A percentile compares a stretch with the other conserved stretches of the same genome.
These are phyloP conservation scores for Hetaerina americana DNA, from an alignment of 1,140 invertebrate genomes.

Conservation along the genomic window DNA sequence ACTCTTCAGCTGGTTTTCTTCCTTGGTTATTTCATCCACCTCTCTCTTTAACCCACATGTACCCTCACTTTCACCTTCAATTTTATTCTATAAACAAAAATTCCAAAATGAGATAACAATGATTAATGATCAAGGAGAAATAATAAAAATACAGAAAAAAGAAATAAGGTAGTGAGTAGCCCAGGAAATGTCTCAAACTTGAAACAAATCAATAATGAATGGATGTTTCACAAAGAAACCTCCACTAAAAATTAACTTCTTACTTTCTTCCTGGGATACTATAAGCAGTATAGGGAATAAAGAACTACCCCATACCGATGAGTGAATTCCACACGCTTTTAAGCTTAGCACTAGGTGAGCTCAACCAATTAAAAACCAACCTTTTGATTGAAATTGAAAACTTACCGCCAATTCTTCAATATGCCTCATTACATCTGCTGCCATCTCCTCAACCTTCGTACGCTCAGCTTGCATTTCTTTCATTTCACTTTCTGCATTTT, in stretches of 20 bases:
- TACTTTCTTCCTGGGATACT: not conserved
- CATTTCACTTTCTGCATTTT: slow-evolving; percentile 43
- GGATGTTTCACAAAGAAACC: too few relatives aligned
- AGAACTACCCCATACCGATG: too few relatives aligned
- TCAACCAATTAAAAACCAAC: not conserved
- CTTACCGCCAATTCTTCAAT: slow-evolving; percentile 23
- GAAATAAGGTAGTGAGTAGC: too few relatives aligned
- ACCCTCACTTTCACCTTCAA: slow-evolving; percentile 3
- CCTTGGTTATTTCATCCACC: slow-evolving; percentile 40
- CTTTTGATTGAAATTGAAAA: not conserved
- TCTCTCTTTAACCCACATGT: slow-evolving; percentile 39
- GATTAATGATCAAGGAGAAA: slow-evolving; percentile 14
- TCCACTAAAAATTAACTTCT: not conserved
- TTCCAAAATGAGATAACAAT: slow-evolving; percentile 10
- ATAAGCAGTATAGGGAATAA: not conserved
- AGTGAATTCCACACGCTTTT: too few relatives aligned
- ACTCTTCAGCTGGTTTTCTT: slow-evolving; percentile 53
- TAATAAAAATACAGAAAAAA: too few relatives aligned
- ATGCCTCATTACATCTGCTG: slow-evolving; percentile 35
- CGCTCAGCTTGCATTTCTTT: slow-evolving; percentile 43
- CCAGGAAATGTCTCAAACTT: too few relatives aligned
- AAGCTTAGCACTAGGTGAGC: not conserved
- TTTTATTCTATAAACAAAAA: slow-evolving; percentile 9
- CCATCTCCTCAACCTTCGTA: slow-evolving; percentile 40
- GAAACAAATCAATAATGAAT: too few relatives aligned